A percentile compares a stretch with the other conserved stretches of the same genome.
These are phyloP conservation scores for Tenthredo amoena DNA, from an alignment of 2,888 invertebrate genomes.

Conservation along the genomic window DNA sequence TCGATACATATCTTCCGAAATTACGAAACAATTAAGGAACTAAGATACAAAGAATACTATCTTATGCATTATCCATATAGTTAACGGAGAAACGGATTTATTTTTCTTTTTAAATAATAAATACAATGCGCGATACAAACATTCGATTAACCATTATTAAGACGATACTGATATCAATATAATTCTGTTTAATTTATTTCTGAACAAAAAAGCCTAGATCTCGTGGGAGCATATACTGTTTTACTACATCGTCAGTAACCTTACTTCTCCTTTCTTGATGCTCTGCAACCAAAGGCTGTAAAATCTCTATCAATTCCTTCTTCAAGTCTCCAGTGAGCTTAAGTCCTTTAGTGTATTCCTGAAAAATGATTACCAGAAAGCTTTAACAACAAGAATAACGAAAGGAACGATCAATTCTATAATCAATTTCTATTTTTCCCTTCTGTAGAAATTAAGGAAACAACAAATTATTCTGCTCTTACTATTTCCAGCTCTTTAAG, in stretches of 20 bases:
- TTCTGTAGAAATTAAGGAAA: neutral
- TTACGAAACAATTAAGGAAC: neutral
- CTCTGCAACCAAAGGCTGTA: conserved; percentile 88
- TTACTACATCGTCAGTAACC: conserved; percentile 92
- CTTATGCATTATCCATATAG: neutral
- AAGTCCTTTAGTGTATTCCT: conserved; percentile 93
- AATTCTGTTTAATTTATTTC: conserved; percentile 54
- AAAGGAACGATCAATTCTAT: neutral
- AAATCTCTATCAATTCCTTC: conserved; percentile 90
- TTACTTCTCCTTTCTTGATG: conserved; percentile 90
- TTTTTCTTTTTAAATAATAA: conserved; percentile 24
- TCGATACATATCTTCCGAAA: neutral
- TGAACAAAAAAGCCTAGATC: conserved; percentile 82
- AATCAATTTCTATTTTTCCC: neutral
- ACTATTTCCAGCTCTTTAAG: conserved; percentile 87
- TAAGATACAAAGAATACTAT: neutral
- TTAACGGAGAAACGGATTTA: neutral
- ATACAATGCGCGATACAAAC: conserved; percentile 22
- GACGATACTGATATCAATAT: neutral
- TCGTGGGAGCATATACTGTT: conserved; percentile 91
- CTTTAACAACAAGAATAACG: conserved; percentile 11
- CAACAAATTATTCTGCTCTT: conserved; percentile 29
- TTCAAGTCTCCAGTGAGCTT: conserved; percentile 95
- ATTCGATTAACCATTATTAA: neutral
- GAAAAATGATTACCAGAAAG: conserved; percentile 56